Base-by-base conservation (phyloP, 2,888 invertebrate genomes). In the Heteromyza rotundicornis region DNA sequence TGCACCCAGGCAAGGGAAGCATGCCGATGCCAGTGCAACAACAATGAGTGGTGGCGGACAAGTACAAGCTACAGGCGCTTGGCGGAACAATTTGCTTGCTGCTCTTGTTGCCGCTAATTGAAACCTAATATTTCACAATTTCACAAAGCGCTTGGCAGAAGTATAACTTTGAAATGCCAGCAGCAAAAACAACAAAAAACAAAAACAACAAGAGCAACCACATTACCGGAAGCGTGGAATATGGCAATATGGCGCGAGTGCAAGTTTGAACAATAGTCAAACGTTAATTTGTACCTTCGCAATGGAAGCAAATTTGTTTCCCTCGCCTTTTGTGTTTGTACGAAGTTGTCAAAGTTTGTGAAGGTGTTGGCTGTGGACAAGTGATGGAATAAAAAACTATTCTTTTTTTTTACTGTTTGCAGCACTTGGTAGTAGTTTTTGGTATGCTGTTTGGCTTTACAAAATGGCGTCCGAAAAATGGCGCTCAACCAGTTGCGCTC, bases 201-300 rank as follows among this genome's bases (percentile, higher is more conserved):
- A 7, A 27, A 5, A 27, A 27, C 27, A 27, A 27, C 27, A 27
- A n/a, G n/a, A n/a, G 27, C 27, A n/a, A 27, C 27, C 27, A 27
- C 27, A 27, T 7, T 27, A 61, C 57, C 59, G 66, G 64, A 64
- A 59, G 54, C 60, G 66, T 66, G 66, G 64, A n/a, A n/a, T 64
- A 66, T 64, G 64, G 64, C 66, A 66, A 66, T 66, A 66, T 64
- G 66, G 62, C 66, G 66, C 47, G 62, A 59, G 66, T 64, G 64
- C 59, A 62, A 66, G 64, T 62, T 66, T 64, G 57, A 52, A 19
- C 59, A 27, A 27, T 27, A 7, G n/a, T n/a, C n/a, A n/a, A n/a
- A 27, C 27, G 27, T 5, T 27, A 27, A 27, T 27, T 27, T 27
- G 27, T 27, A 27, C 27, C n/a, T n/a, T n/a, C n/a, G n/a, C n/a